Evolutionary conservation across 2,888 invertebrate genomes (phyloP), one percentile per base, ranked within the genome.

Genomic region (Eristalinus aeneus): DNA sequence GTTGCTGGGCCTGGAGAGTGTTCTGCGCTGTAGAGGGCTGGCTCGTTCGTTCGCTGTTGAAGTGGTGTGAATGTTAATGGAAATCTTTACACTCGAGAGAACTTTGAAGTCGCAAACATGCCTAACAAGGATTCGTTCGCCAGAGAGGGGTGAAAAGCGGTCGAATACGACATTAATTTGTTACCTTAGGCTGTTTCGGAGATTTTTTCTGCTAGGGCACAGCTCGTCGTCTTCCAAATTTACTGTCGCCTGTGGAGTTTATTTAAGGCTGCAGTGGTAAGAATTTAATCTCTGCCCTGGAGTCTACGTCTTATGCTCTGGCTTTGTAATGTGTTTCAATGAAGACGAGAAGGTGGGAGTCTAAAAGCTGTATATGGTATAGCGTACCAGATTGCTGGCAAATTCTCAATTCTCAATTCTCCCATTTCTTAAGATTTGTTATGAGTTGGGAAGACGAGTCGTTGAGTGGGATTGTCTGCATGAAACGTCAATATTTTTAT

Each of bases 31-130:
- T 2, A 10, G n/a, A n/a, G n/a, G 56, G 11, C 4, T 20, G 10
- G 27, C 5, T 27, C 2, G 23, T 23, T 11, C 11, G 54, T 3
- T 9, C 12, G 10, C 0, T 23, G 32, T 11, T 31, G 36, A n/a
- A 12, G 71, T 71, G 67, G 67, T 75, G 75, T 61, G 63, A 85
- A 80, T 68, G 72, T 34, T 81, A 86, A 77, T 78, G 77, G 64
- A 82, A 86, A 85, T 78, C 61, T 67, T 82, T 71, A 67, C 82
- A 56, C 82, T 82, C 61, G 77, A 74, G 31, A 31, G 69, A 65
- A 65, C 73, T 78, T 81, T 68, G 61, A 86, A 82, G 56, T 78
- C 74, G 46, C 6, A 46, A 46, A 77, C 39, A 69, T 75, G 34
- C 36, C 36, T 74, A 64, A 69, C 69, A 63, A 77, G 77, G 56